These are phyloP conservation scores for Bubo bubo DNA, from an alignment of 2,113 vertebrate genomes.

Conservation along the genomic window DNA sequence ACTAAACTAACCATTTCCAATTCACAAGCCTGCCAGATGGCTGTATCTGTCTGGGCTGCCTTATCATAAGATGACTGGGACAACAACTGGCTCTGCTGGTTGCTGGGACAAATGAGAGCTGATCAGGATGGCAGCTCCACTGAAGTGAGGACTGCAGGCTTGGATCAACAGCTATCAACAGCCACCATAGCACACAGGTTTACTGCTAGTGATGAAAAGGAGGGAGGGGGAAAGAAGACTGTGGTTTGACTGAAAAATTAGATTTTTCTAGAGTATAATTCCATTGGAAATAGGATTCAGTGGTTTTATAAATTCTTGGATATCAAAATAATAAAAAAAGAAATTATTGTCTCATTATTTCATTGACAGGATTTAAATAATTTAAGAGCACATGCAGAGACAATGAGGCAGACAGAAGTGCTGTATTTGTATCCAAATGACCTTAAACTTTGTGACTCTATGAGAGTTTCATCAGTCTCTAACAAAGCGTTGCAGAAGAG, in stretches of 20 bases:
- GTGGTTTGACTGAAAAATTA: not conserved
- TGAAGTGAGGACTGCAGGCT: not conserved
- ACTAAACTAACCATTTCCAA: not conserved
- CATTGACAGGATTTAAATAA: not conserved
- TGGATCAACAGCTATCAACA: not conserved
- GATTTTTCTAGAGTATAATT: not conserved
- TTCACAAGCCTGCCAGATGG: not conserved
- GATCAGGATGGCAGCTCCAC: not conserved
- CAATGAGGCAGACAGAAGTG: not conserved
- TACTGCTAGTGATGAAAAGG: not conserved
- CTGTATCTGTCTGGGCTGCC: not conserved
- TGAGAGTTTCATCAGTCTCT: not conserved
- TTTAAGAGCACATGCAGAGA: not conserved
- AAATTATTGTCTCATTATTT: not conserved
- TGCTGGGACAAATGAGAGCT: not conserved
- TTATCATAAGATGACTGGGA: not conserved
- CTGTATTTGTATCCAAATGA: not conserved
- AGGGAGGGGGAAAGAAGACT: not conserved
- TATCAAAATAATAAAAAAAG: not conserved
- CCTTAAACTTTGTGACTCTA: not conserved
- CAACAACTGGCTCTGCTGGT: not conserved
- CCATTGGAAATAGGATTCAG: not conserved
- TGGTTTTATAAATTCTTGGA: not conserved
- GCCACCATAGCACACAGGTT: accelerated
- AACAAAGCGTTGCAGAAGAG: not conserved